Evolutionary conservation across 2,888 invertebrate genomes (phyloP).

Genomic region (Ypsolopha sequella): DNA sequence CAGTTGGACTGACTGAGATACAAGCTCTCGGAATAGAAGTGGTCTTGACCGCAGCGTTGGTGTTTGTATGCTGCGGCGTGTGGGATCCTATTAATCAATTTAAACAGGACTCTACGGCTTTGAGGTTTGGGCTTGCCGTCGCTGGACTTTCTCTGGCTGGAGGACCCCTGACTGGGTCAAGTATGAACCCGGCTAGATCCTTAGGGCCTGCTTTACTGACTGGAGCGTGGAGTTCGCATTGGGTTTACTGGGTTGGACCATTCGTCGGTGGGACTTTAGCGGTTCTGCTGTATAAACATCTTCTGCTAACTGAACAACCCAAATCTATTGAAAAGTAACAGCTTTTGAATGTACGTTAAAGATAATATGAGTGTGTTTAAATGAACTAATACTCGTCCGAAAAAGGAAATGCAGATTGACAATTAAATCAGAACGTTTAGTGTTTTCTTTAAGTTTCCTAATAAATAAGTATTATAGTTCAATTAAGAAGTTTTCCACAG

Average conservation of each 20-base stretch:
- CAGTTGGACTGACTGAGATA: constrained; percentile 43
- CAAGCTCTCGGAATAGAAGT: constrained; percentile 75
- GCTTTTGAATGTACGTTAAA: too few relatives aligned
- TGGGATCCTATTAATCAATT: constrained; percentile 80
- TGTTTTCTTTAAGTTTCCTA: too few relatives aligned
- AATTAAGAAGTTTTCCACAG: too few relatives aligned
- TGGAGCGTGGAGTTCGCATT: constrained; percentile 74
- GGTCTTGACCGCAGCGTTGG: constrained; percentile 73
- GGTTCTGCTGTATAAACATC: constrained; percentile 14
- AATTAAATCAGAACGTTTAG: too few relatives aligned
- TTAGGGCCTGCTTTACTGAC: constrained; percentile 81
- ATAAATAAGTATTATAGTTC: too few relatives aligned
- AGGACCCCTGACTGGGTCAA: constrained; percentile 77
- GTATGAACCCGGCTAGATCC: constrained; percentile 79
- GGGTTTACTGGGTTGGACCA: constrained; percentile 82
- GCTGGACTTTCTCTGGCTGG: constrained; percentile 75
- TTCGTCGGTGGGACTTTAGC: constrained; percentile 35
- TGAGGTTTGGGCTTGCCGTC: constrained; percentile 78
- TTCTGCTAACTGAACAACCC: constrained; percentile 1
- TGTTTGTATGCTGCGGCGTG: constrained; percentile 76
- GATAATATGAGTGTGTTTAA: too few relatives aligned
- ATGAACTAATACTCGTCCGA: too few relatives aligned
- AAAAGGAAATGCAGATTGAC: too few relatives aligned
- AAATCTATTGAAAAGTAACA: too few relatives aligned
- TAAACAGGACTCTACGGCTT: constrained; percentile 73